These are phyloP conservation scores for Polydrusus cervinus DNA, from an alignment of 2,888 invertebrate species.

Conservation along the genomic window DNA sequence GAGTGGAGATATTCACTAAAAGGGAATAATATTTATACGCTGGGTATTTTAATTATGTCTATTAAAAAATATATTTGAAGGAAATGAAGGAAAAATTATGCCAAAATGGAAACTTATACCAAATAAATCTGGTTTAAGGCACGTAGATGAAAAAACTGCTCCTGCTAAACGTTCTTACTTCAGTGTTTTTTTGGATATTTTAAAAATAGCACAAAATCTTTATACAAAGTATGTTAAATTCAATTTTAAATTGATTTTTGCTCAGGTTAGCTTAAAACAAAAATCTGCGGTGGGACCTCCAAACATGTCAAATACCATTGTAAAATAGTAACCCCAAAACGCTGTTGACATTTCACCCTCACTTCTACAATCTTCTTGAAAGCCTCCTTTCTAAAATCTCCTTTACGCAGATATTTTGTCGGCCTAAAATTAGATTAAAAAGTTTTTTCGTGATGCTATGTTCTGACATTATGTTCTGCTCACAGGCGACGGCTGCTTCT, in stretches of 20 bases:
- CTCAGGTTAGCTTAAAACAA: too few relatives aligned
- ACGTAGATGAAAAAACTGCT: too few relatives aligned
- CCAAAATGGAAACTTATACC: too few relatives aligned
- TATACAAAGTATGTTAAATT: too few relatives aligned
- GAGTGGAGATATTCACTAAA: background rate
- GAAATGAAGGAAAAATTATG: too few relatives aligned
- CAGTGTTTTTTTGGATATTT: too few relatives aligned
- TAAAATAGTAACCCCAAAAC: background rate
- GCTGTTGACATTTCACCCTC: slow-evolving; percentile 44
- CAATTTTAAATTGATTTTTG: too few relatives aligned
- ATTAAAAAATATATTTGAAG: too few relatives aligned
- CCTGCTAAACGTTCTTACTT: too few relatives aligned
- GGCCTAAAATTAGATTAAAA: slow-evolving; percentile 19
- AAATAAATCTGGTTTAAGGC: too few relatives aligned
- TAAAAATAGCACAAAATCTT: too few relatives aligned
- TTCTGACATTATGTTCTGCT: slow-evolving; percentile 81
- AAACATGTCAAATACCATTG: slow-evolving; percentile 3
- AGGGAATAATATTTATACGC: background rate
- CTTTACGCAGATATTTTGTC: background rate
- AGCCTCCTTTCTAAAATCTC: slow-evolving; percentile 9
- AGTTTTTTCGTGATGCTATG: slow-evolving; percentile 4
- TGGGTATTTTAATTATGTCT: too few relatives aligned
- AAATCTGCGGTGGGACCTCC: background rate
- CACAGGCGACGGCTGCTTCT: slow-evolving; percentile 98
- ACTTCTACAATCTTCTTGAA: slow-evolving; percentile 10